Evolutionary conservation across 2,888 invertebrate species (phyloP).

Genomic region (Choreutis nemorana): DNA sequence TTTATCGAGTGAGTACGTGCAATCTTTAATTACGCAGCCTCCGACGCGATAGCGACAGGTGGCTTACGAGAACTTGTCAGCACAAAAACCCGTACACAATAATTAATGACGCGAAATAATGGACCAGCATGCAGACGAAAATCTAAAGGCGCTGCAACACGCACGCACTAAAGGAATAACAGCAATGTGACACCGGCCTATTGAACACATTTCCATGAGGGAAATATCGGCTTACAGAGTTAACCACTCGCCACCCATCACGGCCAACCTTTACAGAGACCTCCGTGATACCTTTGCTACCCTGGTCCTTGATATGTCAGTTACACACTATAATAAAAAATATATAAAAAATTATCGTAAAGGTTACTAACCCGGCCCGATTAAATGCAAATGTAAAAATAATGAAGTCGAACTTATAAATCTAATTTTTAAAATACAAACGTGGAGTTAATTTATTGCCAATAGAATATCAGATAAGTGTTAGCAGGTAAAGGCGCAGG

Average conservation of each 20-base stretch:
- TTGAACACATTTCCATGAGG: conserved; percentile 58
- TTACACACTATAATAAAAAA: not conserved
- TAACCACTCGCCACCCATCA: conserved; percentile 49
- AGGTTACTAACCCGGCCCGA: conserved; percentile 12
- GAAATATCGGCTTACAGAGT: conserved; percentile 58
- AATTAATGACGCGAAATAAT: conserved; percentile 65
- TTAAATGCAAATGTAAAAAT: conserved; percentile 36
- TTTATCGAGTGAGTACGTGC: conserved; percentile 26
- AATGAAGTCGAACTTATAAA: conserved; percentile 41
- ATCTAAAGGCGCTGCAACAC: conserved; percentile 56
- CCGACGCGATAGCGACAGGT: conserved; percentile 44
- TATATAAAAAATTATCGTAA: not conserved
- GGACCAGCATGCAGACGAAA: conserved; percentile 61
- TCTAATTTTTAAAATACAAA: conserved; percentile 23
- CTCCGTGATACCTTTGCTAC: conserved; percentile 21
- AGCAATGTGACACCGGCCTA: conserved; percentile 55
- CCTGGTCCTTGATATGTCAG: conserved; percentile 19
- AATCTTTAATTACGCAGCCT: conserved; percentile 51
- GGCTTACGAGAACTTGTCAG: conserved; percentile 41
- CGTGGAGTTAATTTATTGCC: conserved; percentile 49
- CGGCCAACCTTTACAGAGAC: conserved; percentile 11
- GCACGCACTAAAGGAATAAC: conserved; percentile 30
- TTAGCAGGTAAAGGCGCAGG: conserved; percentile 36
- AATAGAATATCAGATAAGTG: conserved; percentile 41
- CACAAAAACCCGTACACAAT: conserved; percentile 46